Conservation (phyloP, 2,113 vertebrate genomes). For the Syngnathus typhle region DNA sequence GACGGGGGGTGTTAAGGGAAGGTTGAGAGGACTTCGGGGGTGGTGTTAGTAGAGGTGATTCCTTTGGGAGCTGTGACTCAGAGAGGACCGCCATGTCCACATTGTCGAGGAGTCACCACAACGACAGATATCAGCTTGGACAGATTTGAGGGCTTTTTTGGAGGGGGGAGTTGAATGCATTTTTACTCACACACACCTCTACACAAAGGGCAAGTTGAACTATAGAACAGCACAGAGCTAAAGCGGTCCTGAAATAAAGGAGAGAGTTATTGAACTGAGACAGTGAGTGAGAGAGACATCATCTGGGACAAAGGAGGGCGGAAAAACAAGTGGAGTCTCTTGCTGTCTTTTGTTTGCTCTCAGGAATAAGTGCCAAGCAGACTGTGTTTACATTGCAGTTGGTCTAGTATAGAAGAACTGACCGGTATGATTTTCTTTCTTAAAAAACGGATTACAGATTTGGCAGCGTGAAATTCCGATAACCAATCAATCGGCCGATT, state of each 20-base stretch:
- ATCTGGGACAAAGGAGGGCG: constrained; percentile 39
- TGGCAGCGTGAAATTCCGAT: no score
- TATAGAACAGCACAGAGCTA: constrained; percentile 70
- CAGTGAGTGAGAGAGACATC: constrained; percentile 48
- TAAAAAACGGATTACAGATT: no score
- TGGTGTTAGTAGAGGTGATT: constrained; percentile 33
- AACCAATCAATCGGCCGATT: no score
- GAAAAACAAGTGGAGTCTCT: not conserved
- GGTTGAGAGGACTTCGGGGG: constrained; percentile 25
- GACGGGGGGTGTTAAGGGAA: constrained; percentile 14
- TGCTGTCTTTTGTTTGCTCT: not conserved
- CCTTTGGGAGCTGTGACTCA: constrained; percentile 45
- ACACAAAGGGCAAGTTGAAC: constrained; percentile 77
- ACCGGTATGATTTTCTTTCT: no score
- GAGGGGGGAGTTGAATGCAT: constrained; percentile 94
- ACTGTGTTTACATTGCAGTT: not conserved
- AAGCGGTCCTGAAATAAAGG: constrained; percentile 73
- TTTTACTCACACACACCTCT: constrained; percentile 99
- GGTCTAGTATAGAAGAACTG: not conserved
- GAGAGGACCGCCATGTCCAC: constrained; percentile 38
- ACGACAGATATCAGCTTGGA: constrained; percentile 75
- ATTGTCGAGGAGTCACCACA: constrained; percentile 81
- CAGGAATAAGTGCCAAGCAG: not conserved
- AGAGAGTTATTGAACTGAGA: constrained; percentile 69
- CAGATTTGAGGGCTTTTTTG: constrained; percentile 80